Percentiles rank a stretch among this genome's conserved stretches.
Conservation (phyloP, 2,797 vertebrate genomes). For the Peromyscus attwateri region DNA sequence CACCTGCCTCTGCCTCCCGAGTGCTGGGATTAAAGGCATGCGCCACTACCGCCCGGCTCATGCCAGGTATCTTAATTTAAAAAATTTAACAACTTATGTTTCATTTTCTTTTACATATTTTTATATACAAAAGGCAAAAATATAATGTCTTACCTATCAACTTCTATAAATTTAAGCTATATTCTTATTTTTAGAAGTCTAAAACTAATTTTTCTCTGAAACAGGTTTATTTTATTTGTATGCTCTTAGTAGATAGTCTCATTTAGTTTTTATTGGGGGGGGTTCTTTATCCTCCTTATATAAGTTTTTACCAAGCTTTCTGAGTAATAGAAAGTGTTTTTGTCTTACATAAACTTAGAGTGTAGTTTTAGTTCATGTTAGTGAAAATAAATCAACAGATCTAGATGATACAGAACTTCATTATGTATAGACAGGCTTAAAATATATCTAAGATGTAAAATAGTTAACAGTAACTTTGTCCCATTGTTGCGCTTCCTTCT, state of each 20-base stretch:
- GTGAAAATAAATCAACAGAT: neutral
- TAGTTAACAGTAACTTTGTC: neutral
- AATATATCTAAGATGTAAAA: neutral
- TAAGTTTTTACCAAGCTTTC: neutral
- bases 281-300: rapidly evolving
- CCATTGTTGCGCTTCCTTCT: neutral
- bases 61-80: neutral
- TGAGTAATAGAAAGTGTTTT: neutral
- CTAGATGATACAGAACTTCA: neutral
- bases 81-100: conserved; percentile 7
- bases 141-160: neutral
- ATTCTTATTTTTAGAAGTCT: neutral
- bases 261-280: neutral
- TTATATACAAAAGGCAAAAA: neutral
- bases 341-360: neutral
- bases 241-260: neutral
- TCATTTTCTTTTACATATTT: neutral
- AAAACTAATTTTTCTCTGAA: neutral
- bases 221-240: neutral
- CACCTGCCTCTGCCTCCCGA: no score
- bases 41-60: neutral
- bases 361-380: neutral
- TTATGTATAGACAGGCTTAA: neutral
- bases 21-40: no score
- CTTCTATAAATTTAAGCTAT: neutral